phyloP scores from a whole-genome alignment of 2,888 invertebrate genomes.

The Criorhina ranunculi region DNA sequence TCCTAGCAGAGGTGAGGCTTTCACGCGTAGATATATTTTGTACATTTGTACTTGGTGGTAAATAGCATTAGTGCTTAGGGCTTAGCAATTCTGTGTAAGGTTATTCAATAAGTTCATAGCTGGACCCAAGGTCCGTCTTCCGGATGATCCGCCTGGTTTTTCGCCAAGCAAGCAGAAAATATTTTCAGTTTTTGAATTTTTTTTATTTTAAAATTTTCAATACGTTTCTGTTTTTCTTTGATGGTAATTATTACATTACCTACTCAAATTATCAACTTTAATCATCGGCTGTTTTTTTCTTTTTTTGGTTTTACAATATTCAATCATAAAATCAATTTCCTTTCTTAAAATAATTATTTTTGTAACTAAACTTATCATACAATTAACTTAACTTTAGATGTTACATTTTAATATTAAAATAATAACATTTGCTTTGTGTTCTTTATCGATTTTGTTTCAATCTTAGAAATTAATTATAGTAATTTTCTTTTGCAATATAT shows the following conservation, averaged over 20 bases:
- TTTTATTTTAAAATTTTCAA: neutral
- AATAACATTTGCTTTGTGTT: constrained; percentile 72
- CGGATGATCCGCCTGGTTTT: no score
- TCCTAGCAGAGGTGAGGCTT: no score
- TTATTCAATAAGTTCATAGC: no score
- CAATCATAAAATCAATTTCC: constrained; percentile 77
- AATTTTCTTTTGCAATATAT: constrained; percentile 76
- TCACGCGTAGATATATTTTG: no score
- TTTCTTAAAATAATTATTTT: constrained; percentile 66
- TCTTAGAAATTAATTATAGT: constrained; percentile 70
- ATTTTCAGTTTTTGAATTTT: no score
- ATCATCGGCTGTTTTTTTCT: constrained; percentile 34
- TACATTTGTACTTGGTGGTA: no score
- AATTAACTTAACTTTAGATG: constrained; percentile 66
- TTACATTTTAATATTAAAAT: constrained; percentile 75
- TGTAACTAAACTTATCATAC: constrained; percentile 73
- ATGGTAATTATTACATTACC: constrained; percentile 61
- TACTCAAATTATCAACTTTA: constrained; percentile 59
- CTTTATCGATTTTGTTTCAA: constrained; percentile 62
- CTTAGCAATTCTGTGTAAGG: no score
- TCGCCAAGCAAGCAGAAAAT: no score
- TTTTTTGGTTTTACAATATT: constrained; percentile 56
- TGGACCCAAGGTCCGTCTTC: no score
- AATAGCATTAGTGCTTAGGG: no score
- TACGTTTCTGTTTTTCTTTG: constrained; percentile 51